phyloP scores from a whole-genome alignment of 1,140 invertebrate species.

The Saccostrea echinata region DNA sequence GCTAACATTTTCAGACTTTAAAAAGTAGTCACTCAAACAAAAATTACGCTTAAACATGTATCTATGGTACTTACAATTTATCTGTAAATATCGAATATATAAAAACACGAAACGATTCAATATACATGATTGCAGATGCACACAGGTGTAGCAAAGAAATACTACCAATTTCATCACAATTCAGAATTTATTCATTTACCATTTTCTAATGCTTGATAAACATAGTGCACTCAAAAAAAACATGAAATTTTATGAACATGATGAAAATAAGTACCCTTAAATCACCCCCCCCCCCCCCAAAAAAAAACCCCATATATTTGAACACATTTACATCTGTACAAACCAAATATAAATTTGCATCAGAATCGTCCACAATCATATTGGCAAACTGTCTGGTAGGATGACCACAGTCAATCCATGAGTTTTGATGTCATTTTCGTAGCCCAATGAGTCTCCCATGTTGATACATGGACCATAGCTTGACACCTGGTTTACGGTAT shows the following conservation, averaged over 20 bases:
- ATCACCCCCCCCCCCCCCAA: not conserved
- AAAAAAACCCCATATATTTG: too few relatives aligned
- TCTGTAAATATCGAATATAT: too few relatives aligned
- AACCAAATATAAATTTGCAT: not conserved
- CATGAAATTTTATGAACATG: not conserved
- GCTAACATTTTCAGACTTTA: too few relatives aligned
- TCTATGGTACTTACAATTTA: too few relatives aligned
- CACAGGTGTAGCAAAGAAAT: too few relatives aligned
- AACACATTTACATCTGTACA: not conserved
- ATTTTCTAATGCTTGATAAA: not conserved
- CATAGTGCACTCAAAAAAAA: not conserved
- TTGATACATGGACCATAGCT: not conserved
- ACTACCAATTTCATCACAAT: too few relatives aligned
- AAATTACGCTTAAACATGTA: too few relatives aligned
- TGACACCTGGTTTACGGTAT: not conserved
- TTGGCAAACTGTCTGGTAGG: not conserved
- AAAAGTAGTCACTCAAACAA: too few relatives aligned
- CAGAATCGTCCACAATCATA: not conserved
- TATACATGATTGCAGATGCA: too few relatives aligned
- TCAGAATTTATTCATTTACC: too few relatives aligned
- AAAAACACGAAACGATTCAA: too few relatives aligned
- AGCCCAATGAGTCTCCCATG: not conserved
- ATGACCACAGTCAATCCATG: not conserved
- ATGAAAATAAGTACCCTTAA: not conserved
- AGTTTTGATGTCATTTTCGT: conserved; percentile 3